Percentiles rank a stretch among this genome's conserved stretches.
These are phyloP conservation scores for Syritta pipiens DNA, from an alignment of 2,888 invertebrate species.

Conservation along the genomic window DNA sequence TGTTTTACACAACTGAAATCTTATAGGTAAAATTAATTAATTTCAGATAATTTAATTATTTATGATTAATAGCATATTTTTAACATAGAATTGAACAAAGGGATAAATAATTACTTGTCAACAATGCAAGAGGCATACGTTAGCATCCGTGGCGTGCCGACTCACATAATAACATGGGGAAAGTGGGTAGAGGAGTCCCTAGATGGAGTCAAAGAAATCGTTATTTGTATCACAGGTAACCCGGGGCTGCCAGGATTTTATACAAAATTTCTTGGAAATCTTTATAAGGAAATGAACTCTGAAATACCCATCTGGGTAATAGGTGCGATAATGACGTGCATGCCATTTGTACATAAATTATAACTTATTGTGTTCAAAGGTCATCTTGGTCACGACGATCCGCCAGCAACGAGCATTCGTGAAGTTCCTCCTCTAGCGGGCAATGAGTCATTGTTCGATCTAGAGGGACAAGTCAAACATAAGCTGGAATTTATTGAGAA, in stretches of 20 bases:
- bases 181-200: slow-evolving; percentile 84
- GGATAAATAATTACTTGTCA: too few relatives aligned
- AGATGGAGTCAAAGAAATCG: slow-evolving; percentile 82
- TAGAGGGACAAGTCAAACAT: slow-evolving; percentile 85
- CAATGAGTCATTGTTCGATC: slow-evolving; percentile 84
- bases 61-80: too few relatives aligned
- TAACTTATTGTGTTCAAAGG: slow-evolving; percentile 77
- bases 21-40: too few relatives aligned
- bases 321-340: slow-evolving; percentile 78
- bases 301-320: slow-evolving; percentile 88
- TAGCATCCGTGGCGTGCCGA: slow-evolving; percentile 84
- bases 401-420: slow-evolving; percentile 80
- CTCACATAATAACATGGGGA: slow-evolving; percentile 87
- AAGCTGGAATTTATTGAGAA: slow-evolving; percentile 84
- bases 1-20: too few relatives aligned
- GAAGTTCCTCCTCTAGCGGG: slow-evolving; percentile 80
- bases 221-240: slow-evolving; percentile 91
- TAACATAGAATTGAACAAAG: too few relatives aligned
- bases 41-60: too few relatives aligned
- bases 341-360: slow-evolving; percentile 27
- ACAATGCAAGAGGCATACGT: slow-evolving; percentile 78
- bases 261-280: slow-evolving; percentile 84
- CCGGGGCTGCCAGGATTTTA: slow-evolving; percentile 93
- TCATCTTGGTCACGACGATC: slow-evolving; percentile 90
- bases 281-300: slow-evolving; percentile 82